These are phyloP conservation scores for Auanema sp. DNA, from an alignment of 2,888 invertebrate species.

Conservation along the genomic window DNA sequence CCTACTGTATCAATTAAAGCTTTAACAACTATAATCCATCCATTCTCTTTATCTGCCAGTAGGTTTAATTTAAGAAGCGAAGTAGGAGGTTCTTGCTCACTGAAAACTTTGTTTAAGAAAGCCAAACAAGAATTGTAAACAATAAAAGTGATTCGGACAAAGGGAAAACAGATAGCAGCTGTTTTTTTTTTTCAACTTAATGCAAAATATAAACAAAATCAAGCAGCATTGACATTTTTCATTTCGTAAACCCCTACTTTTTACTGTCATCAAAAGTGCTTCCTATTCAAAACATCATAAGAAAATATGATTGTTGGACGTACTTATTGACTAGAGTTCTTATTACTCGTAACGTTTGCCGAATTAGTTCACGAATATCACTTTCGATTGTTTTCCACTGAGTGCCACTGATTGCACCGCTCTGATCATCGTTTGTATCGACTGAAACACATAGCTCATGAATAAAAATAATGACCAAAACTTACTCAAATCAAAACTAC, in stretches of 20 bases:
- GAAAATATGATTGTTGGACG: constrained; percentile 61
- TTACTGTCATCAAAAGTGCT: too few species aligned
- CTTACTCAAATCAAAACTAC: neutral
- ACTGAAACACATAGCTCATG: neutral
- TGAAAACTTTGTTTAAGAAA: constrained; percentile 22
- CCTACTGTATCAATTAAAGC: constrained; percentile 34
- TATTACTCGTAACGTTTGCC: constrained; percentile 80
- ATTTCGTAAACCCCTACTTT: too few species aligned
- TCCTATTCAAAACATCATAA: neutral
- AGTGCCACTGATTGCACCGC: neutral
- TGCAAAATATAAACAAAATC: constrained; percentile 1
- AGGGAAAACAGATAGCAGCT: too few species aligned
- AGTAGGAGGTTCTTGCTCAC: constrained; percentile 81
- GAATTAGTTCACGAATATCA: constrained; percentile 72
- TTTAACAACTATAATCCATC: constrained; percentile 76
- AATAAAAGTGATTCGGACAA: too few species aligned
- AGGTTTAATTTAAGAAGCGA: constrained; percentile 81
- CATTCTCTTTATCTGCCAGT: constrained; percentile 74
- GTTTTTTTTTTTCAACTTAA: too few species aligned
- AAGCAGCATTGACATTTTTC: too few species aligned
- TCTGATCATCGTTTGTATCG: constrained; percentile 3
- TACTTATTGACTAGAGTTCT: constrained; percentile 83
- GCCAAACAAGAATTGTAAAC: too few species aligned
- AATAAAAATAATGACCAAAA: neutral
- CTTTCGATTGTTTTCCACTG: constrained; percentile 12